phyloP scores from a whole-genome alignment of 2,888 invertebrate genomes.

The Phyto melanocephala region DNA sequence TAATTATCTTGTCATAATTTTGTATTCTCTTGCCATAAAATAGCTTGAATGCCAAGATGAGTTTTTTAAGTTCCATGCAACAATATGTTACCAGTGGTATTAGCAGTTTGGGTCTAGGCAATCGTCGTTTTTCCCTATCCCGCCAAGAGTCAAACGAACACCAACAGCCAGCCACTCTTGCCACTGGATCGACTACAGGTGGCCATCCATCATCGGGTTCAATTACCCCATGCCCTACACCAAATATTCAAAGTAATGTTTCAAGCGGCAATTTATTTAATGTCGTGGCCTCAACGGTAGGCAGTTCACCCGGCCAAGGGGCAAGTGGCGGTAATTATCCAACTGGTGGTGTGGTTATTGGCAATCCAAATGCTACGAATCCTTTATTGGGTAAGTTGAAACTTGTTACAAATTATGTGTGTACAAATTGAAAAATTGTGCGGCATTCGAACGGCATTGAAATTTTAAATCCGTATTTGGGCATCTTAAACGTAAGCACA shows the following conservation, averaged over 20 bases:
- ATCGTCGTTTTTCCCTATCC: constrained; percentile 85
- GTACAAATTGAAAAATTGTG: too few relatives aligned
- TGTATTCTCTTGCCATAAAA: not conserved
- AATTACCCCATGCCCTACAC: constrained; percentile 44
- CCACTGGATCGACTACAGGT: constrained; percentile 52
- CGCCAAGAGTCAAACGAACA: constrained; percentile 83
- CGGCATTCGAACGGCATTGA: too few relatives aligned
- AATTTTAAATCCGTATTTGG: too few relatives aligned
- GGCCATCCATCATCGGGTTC: constrained; percentile 10
- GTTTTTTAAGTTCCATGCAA: constrained; percentile 91
- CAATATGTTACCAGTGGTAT: constrained; percentile 93
- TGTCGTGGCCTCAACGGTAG: constrained; percentile 41
- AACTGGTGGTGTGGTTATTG: constrained; percentile 74
- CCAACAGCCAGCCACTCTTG: constrained; percentile 24
- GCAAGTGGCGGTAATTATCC: constrained; percentile 33
- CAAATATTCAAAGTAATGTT: constrained; percentile 31
- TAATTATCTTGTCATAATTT: too few relatives aligned
- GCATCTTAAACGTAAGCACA: too few relatives aligned
- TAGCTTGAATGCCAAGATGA: constrained; percentile 81
- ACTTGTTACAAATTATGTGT: too few relatives aligned
- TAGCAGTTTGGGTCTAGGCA: constrained; percentile 87
- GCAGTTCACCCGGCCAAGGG: constrained; percentile 16
- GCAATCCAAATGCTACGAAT: constrained; percentile 75
- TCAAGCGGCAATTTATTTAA: constrained; percentile 48
- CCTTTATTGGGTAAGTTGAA: constrained; percentile 74